Evolutionary conservation across 1,140 invertebrate species (phyloP).

Genomic region (Medauroidea extradentata): DNA sequence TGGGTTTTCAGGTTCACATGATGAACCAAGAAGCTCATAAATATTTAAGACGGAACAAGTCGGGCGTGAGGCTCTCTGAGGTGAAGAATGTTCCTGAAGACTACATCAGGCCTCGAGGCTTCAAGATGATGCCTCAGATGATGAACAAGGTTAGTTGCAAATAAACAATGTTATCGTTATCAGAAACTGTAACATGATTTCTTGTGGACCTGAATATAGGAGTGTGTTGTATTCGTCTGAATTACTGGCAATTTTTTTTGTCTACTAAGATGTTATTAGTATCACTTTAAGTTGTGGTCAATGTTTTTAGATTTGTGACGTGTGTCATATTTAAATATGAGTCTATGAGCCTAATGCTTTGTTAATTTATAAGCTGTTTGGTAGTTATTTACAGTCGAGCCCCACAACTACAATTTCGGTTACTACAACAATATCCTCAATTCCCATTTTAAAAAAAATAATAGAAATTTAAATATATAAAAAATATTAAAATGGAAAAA

Average conservation of each 20-base stretch:
- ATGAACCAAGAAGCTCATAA: slow-evolving; percentile 66
- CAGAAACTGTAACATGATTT: not conserved
- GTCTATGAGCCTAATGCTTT: no score
- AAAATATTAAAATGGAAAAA: no score
- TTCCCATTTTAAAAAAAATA: no score
- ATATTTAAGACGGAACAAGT: slow-evolving; percentile 58
- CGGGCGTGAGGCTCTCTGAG: slow-evolving; percentile 50
- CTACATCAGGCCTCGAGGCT: slow-evolving; percentile 56
- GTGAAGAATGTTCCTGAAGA: slow-evolving; percentile 50
- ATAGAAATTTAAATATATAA: no score
- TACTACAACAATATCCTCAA: no score
- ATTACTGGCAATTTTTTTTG: not conserved
- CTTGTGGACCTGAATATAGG: not conserved
- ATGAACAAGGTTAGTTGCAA: not conserved
- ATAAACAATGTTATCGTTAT: not conserved
- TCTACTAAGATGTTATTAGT: no score
- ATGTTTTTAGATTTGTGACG: no score
- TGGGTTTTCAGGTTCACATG: slow-evolving; percentile 58
- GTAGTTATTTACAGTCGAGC: no score
- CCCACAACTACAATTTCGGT: no score
- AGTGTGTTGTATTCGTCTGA: not conserved
- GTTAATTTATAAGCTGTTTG: no score
- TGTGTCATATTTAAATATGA: no score
- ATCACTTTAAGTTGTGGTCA: no score
- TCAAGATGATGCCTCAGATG: slow-evolving; percentile 27